Base-by-base conservation (phyloP, 2,113 vertebrate genomes). In the Xiphias gladius region DNA sequence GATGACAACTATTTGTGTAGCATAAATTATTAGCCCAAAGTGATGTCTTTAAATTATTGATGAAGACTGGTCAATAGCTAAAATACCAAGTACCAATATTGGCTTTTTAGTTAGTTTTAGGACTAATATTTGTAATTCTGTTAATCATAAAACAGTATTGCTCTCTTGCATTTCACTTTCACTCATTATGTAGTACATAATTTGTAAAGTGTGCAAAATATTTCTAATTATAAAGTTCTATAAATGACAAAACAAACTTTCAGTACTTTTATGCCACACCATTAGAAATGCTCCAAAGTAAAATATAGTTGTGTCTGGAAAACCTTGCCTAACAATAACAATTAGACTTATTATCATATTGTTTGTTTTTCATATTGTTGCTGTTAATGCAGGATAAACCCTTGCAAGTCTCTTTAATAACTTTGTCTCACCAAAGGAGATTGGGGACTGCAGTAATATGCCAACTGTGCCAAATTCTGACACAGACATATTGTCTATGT, bases 401-500 rank as follows among this genome's bases (percentile, higher is more conserved):
- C 7, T 63, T 17, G 22, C 16, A 32, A n/a, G 28, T 63, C 24
- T 41, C 68, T 32, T 30, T 20, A 76, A 48, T 39, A 66, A 72
- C 32, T 41, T 52, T 72, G 14, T 50, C 28, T 55, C 57, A 66
- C 54, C 57, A 43, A 14, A 37, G n/a, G 17, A 80, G n/a, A 79
- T 66, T 14, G 43, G 74, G 22, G 17, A 37, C 54, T 20, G 19
- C 39, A 62, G 19, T 39, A 73, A 74, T 26, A 66, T 26, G n/a
- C 28, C 46, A 59, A 22, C 12, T 52, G 68, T 46, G 26, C 74
- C 26, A 48, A 71, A 66, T 43, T 66, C 55, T 72, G 50, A 35
- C 64, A 80, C 11, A 43, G 22, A 48, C 17, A 83, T 63, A 35
- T 82, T 71, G 52, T 32, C 22, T 83, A 7, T 32, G 6, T 19